Evolutionary conservation across 2,113 vertebrate species (phyloP), one percentile per base, ranked within the genome.

Genomic region (Argyrosomus japonicus): DNA sequence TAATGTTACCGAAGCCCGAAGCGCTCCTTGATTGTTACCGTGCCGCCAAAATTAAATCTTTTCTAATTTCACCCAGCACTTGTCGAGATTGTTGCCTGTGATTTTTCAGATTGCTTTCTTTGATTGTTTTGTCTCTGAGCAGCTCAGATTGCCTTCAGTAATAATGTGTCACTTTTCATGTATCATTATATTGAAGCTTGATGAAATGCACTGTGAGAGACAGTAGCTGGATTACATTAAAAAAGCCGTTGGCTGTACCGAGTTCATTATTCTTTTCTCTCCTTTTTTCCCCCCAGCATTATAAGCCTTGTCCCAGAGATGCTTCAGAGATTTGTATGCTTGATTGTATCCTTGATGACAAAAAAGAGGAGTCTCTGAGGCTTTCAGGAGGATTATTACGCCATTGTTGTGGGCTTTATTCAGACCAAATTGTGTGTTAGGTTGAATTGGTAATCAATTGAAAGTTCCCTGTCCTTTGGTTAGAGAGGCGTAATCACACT

Each of bases 161-260:
- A 92, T 90, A 92, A 91, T 82, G 80, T 91, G 93, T 91, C 92
- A 92, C 90, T 93, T 92, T 92, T 89, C 88, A 89, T 92, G 93
- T 93, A 79, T 86, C 61, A 56, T 90, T 87, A 91, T 87, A 90
- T 89, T 84, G 90, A 91, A 83, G 83, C 82, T 90, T 92, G 91
- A 93, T 93, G 90, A 93, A 92, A 91, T 70, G 82, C 58, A 50
- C 81, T 14, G 57, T 75, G 85, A 87, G 88, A 91, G 90, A 89
- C 91, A 79, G 89, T 83, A 56, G 86, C 75, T 88, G 91, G 89
- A 89, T 92, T 88, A 84, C 88, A 89, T 88, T 91, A 82, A 93
- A 91, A 88, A 89, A 77, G 79, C 91, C 60, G 60, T 56, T 61
- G 91, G 90, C 92, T 86, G 50, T 12, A 61, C 53, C 13, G 9